A percentile compares a stretch with the other conserved stretches of the same genome.
Evolutionary conservation across 1,140 invertebrate genomes (phyloP).

Genomic region (Macrobrachium nipponense): DNA sequence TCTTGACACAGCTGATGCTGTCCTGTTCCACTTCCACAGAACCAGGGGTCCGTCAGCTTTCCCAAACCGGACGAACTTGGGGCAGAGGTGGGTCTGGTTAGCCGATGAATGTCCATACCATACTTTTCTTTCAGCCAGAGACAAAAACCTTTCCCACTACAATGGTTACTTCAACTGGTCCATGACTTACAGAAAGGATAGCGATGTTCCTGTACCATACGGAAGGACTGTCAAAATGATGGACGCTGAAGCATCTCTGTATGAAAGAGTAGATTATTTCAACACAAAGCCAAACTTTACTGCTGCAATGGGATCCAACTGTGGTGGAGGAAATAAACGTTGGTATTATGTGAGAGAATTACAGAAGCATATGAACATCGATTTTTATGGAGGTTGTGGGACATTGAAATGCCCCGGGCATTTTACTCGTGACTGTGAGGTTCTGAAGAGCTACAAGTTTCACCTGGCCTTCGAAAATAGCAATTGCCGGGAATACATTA

Average conservation of each 20-base stretch:
- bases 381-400: conserved; percentile 74
- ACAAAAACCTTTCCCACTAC: conserved; percentile 69
- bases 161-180: conserved; percentile 79
- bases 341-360: conserved; percentile 75
- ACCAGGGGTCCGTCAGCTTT: conserved; percentile 67
- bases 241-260: conserved; percentile 2
- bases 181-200: conserved; percentile 79
- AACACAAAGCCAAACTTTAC: conserved; percentile 67
- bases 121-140: conserved; percentile 69
- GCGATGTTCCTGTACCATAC: conserved; percentile 79
- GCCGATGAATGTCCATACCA: conserved; percentile 75
- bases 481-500: conserved; percentile 78
- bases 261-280: conserved; percentile 41
- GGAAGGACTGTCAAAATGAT: conserved; percentile 71
- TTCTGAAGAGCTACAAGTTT: conserved; percentile 76
- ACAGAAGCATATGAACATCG: conserved; percentile 71
- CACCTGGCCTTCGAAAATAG: conserved; percentile 84
- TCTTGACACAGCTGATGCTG: conserved; percentile 71
- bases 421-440: conserved; percentile 73
- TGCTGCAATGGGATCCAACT: conserved; percentile 77
- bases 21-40: conserved; percentile 74
- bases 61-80: conserved; percentile 66
- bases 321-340: conserved; percentile 71
- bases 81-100: conserved; percentile 75
- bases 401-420: conserved; percentile 72